Base-by-base conservation (phyloP, 37 sponge, comb jelly and placozoan species). In the Diacarnus erythraeanus region DNA sequence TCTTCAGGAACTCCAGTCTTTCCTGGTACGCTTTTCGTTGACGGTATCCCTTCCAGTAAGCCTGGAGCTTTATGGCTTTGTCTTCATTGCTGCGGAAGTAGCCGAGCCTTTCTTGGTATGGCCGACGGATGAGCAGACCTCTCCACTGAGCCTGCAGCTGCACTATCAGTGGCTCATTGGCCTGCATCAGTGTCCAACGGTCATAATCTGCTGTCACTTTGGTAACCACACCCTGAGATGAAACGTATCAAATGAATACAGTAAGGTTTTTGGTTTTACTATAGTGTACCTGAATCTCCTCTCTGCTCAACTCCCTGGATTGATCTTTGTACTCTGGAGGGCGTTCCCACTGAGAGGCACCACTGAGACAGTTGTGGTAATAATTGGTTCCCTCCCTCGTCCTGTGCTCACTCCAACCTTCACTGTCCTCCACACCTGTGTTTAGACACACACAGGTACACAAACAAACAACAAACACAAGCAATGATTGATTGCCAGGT, bases 121-220 rank as follows among this genome's bases (percentile, higher is more conserved):
- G 78, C 66, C 79, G 81, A 17, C 99, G 74, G 20, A 92, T 84
- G 34, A 91, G 68, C 22, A 61, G 63, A 3, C 97, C 97, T 41
- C 93, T 78, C 86, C 86, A 82, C 41, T 64, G 60, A 25, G 95
- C 86, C 80, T 99, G 99, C 61, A 98, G 72, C 72, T 81, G 81
- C 0, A 88, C 66, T 10, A 96, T 84, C 22, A 91, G 71, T 57
- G 94, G 94, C 77, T 96, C 97, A 47, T 96, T 96, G 66, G 97
- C 40, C 72, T 93, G 54, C 72, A 96, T 86, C 38, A 96, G 87
- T 2, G 91, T 84, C 94, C 91, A 87, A 20, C 97, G 82, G 68
- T 93, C 91, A 74, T 74, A 93, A 71, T 96, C 97, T 51, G 94
- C 97, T 26, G 97, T 93, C 10, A 90, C 91, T 68, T 88, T 87